These are phyloP conservation scores for Podiceps cristatus DNA, from an alignment of 2,113 vertebrate species.

Conservation along the genomic window DNA sequence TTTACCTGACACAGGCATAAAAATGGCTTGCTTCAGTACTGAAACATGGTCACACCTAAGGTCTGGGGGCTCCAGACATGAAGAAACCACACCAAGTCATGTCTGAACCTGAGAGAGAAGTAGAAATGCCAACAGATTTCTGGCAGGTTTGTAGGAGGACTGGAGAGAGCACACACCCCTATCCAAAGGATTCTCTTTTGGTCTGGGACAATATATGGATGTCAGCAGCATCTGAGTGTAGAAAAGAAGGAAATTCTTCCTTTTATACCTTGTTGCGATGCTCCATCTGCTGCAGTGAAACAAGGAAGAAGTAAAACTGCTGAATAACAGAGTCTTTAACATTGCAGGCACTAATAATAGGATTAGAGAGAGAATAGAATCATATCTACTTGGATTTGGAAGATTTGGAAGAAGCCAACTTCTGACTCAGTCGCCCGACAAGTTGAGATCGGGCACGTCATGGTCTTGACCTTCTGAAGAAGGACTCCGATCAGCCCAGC, in stretches of 20 bases:
- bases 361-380: constrained; percentile 24
- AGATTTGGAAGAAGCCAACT: constrained; percentile 17
- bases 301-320: constrained; percentile 10
- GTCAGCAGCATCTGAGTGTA: not conserved
- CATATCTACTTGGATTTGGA: constrained; percentile 9
- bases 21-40: not conserved
- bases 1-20: not conserved
- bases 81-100: not conserved
- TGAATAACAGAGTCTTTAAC: constrained; percentile 26
- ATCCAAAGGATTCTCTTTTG: not conserved
- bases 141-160: not conserved
- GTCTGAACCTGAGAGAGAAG: accelerated
- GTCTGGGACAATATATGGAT: not conserved
- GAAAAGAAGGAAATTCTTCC: not conserved
- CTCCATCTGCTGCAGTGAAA: not conserved
- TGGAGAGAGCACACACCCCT: not conserved
- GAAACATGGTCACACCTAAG: not conserved
- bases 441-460: not conserved
- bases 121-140: not conserved
- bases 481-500: not conserved
- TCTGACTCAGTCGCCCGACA: not conserved
- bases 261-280: not conserved
- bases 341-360: constrained; percentile 18
- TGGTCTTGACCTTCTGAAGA: not conserved
- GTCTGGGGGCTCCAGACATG: not conserved